phyloP scores from a whole-genome alignment of 2,797 vertebrate genomes.

The Okamejei kenojei region DNA sequence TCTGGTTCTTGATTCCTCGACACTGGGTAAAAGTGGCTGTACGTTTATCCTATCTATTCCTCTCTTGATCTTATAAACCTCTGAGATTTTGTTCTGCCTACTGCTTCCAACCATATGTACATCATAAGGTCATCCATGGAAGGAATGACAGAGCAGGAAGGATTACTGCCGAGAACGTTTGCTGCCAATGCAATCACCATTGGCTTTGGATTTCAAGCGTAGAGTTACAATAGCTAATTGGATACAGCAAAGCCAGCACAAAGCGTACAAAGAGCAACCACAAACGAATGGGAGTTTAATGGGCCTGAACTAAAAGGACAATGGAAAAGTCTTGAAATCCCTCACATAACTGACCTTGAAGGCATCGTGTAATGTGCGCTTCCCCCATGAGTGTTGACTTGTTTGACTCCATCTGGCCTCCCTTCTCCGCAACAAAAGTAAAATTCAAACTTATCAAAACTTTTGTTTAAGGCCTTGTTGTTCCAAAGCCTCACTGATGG shows the following conservation, averaged over 20 bases:
- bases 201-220: background rate
- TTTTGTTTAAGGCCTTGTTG: conserved; percentile 34
- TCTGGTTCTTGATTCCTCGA: no score
- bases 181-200: background rate
- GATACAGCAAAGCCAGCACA: background rate
- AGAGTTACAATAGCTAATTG: conserved; percentile 1
- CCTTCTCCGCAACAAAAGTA: conserved; percentile 17
- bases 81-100: no score
- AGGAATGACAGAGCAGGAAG: background rate
- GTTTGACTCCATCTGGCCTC: conserved; percentile 25
- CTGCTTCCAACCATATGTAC: no score
- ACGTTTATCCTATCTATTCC: no score
- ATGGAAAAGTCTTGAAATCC: conserved; percentile 27
- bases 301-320: conserved; percentile 33
- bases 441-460: conserved; percentile 28
- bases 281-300: background rate
- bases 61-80: no score
- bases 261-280: background rate
- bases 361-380: background rate
- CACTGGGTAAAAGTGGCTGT: no score
- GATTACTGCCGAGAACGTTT: background rate
- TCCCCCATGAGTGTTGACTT: background rate
- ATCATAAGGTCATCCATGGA: background rate
- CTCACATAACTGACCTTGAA: conserved; percentile 17
- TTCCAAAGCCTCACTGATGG: conserved; percentile 51